phyloP scores from a whole-genome alignment of 2,797 vertebrate genomes.

The Neosilurus mollespiculum region DNA sequence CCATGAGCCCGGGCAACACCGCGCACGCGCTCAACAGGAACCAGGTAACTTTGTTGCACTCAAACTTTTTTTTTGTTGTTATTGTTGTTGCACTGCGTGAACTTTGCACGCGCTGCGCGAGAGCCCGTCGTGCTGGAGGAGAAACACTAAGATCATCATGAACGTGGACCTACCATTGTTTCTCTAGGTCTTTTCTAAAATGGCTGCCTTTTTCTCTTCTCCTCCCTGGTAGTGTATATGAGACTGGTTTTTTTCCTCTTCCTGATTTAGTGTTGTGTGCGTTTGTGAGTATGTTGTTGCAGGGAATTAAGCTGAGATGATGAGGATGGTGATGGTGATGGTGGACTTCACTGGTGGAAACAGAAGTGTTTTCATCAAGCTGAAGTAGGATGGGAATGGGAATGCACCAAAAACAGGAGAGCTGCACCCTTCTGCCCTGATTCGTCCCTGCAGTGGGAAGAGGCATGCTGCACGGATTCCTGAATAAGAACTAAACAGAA shows the following conservation, averaged over 20 bases:
- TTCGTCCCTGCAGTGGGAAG: not conserved
- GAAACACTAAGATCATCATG: constrained; percentile 60
- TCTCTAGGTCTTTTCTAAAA: constrained; percentile 83
- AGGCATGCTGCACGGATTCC: too few relatives aligned
- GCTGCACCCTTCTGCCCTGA: not conserved
- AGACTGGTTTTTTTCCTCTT: not conserved
- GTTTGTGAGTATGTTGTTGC: not conserved
- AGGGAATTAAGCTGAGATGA: not conserved
- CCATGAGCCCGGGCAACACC: constrained; percentile 91
- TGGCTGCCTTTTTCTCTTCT: constrained; percentile 87
- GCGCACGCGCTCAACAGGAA: constrained; percentile 84
- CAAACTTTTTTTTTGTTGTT: constrained; percentile 32
- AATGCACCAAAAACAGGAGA: not conserved
- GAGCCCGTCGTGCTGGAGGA: constrained; percentile 48
- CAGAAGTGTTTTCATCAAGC: not conserved
- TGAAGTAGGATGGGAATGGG: not conserved
- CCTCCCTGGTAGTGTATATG: not conserved
- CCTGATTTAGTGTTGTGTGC: not conserved
- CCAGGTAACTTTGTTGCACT: constrained; percentile 79
- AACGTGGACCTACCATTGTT: constrained; percentile 87
- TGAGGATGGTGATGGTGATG: not conserved
- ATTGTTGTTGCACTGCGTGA: constrained; percentile 33
- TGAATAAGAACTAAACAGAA: not conserved
- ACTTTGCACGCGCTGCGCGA: constrained; percentile 36
- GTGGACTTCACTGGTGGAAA: not conserved